phyloP scores from a whole-genome alignment of 23 tunicate genomes.

The Trididemnum miniatum region DNA sequence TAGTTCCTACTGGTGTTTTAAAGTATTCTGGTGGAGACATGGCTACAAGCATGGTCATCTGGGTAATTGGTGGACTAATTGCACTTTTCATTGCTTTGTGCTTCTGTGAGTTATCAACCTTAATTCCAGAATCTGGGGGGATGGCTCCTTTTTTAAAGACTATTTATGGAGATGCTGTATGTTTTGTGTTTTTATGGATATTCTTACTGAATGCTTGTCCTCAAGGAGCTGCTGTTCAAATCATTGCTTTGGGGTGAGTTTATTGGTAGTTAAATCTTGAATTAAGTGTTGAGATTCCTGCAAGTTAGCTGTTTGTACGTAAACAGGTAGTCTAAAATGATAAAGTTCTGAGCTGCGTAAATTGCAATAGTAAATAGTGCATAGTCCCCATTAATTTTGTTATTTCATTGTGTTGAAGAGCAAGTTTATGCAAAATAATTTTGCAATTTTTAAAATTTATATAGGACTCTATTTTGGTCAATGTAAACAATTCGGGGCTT shows the following conservation, averaged over 20 bases:
- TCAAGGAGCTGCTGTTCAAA: slow-evolving; percentile 70
- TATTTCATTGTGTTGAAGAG: too few relatives aligned
- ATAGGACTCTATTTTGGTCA: too few relatives aligned
- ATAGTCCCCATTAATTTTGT: too few relatives aligned
- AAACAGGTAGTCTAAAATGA: too few relatives aligned
- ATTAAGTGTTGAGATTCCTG: too few relatives aligned
- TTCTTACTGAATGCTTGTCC: slow-evolving; percentile 49
- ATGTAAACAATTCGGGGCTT: too few relatives aligned
- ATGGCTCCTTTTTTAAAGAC: slow-evolving; percentile 61
- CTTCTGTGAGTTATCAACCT: slow-evolving; percentile 72
- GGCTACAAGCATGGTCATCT: slow-evolving; percentile 53
- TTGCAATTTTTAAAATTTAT: too few relatives aligned
- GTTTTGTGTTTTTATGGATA: slow-evolving; percentile 83
- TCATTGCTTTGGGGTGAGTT: slow-evolving; percentile 87
- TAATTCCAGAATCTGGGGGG: slow-evolving; percentile 87
- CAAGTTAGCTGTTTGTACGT: too few relatives aligned
- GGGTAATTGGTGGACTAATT: slow-evolving; percentile 79
- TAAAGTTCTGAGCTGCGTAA: too few relatives aligned
- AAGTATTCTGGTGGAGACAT: slow-evolving; percentile 80
- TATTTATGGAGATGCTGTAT: slow-evolving; percentile 62
- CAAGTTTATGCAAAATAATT: too few relatives aligned
- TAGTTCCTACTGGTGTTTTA: slow-evolving; percentile 84
- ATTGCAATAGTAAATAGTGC: too few relatives aligned
- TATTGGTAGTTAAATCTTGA: too few relatives aligned
- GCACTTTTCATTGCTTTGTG: slow-evolving; percentile 75